These are phyloP conservation scores for Chelon auratus DNA, from an alignment of 2,797 vertebrate species.

Conservation along the genomic window DNA sequence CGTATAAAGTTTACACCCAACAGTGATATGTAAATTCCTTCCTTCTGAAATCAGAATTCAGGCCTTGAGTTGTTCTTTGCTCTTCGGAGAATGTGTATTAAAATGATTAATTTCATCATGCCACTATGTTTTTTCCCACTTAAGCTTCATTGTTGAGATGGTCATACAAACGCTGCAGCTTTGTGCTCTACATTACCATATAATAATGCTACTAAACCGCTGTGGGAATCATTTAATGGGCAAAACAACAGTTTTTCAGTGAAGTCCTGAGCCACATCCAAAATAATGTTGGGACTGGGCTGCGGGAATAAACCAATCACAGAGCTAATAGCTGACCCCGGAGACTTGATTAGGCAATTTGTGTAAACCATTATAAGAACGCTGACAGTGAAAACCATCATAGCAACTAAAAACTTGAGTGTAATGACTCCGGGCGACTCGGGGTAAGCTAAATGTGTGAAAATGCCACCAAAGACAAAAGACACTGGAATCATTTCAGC, in stretches of 20 bases:
- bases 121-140: conserved; percentile 16
- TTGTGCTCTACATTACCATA: conserved; percentile 40
- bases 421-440: conserved; percentile 26
- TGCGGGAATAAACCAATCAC: conserved; percentile 40
- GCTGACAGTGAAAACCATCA: conserved; percentile 39
- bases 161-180: conserved; percentile 29
- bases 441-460: conserved; percentile 56
- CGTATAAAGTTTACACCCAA: neutral
- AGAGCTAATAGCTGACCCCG: conserved; percentile 43
- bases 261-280: conserved; percentile 27
- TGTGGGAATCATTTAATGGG: conserved; percentile 40
- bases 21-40: conserved; percentile 10
- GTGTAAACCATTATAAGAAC: conserved; percentile 44
- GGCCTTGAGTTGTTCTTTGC: neutral
- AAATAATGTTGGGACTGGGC: conserved; percentile 38
- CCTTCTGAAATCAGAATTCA: conserved; percentile 4
- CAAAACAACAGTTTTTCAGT: conserved; percentile 34
- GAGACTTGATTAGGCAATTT: conserved; percentile 49
- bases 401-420: conserved; percentile 20
- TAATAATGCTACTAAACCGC: conserved; percentile 53
- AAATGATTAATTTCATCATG: conserved; percentile 24
- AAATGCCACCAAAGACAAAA: conserved; percentile 59
- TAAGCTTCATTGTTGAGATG: conserved; percentile 21
- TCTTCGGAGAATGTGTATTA: conserved; percentile 11
- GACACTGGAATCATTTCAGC: conserved; percentile 47